Conservation (phyloP, 1,140 invertebrate species). For the Diachasmimorpha longicaudata region DNA sequence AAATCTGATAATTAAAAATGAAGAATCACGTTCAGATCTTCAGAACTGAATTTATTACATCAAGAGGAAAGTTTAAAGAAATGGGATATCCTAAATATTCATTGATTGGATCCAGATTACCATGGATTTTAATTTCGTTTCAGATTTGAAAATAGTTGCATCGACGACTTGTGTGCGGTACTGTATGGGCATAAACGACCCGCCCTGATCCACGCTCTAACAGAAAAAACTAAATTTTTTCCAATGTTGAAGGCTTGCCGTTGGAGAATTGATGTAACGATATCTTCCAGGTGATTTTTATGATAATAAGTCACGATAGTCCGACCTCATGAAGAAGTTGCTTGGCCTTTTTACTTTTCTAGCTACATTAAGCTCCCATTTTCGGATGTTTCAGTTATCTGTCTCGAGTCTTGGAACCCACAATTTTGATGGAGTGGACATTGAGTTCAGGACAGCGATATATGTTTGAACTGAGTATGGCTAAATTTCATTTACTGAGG, state of each 20-base stretch:
- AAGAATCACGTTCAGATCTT: too few relatives aligned
- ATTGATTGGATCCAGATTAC: background rate
- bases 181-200: constrained; percentile 49
- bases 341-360: too few relatives aligned
- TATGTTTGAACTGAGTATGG: constrained; percentile 53
- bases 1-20: too few relatives aligned
- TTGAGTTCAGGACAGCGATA: constrained; percentile 47
- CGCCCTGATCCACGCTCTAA: constrained; percentile 38
- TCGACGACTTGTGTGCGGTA: constrained; percentile 51
- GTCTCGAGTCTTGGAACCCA: constrained; percentile 53
- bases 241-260: constrained; percentile 47
- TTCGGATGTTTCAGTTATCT: constrained; percentile 43
- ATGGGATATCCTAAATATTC: background rate
- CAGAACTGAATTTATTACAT: too few relatives aligned
- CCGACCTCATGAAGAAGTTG: background rate
- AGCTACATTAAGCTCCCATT: background rate
- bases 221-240: constrained; percentile 45
- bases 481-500: constrained; percentile 55
- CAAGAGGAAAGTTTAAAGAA: too few relatives aligned
- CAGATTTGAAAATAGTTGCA: constrained; percentile 52
- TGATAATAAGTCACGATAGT: background rate
- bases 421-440: constrained; percentile 57
- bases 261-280: constrained; percentile 54
- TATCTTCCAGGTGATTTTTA: constrained; percentile 52
- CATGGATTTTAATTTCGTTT: background rate